Base-by-base conservation (phyloP, 2,113 vertebrate species). In the Zosterops borbonicus region DNA sequence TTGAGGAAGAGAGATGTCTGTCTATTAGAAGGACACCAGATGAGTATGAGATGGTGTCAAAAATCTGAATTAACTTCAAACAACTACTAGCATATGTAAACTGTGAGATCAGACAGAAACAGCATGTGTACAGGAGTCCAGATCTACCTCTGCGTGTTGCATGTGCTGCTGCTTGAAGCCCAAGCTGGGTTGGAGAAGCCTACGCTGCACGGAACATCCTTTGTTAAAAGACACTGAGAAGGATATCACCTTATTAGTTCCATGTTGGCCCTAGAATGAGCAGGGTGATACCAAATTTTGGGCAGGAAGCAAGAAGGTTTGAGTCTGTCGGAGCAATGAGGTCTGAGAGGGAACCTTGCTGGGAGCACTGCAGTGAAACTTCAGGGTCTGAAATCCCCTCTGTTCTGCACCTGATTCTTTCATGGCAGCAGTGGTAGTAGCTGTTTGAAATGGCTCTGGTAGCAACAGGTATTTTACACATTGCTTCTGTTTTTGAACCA, bases 281-380 rank as follows among this genome's bases (percentile, higher is more conserved):
- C 7, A 16, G 6, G 12, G 11, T 42, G 11, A 39, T 4, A 9
- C 35, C 35, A 12, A 84, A 1, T 20, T 68, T 70, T 29, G 37
- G 16, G 37, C 6, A 17, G 14, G 46, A 83, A 92, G 23, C 12
- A 41, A 65, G 53, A 52, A 69, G 22, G 2, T 50, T 83, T 73
- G 79, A 5, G 5, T 90, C 22, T 39, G 37, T 49, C 9, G 2
- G 24, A 76, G 21, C 21, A 56, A n/a, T 11, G 49, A 37, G 8
- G 29, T 58, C 27, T 6, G 2, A 24, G 27, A 52, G 8, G 21
- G 14, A 52, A 75, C 83, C 12, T 56, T 0, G 0, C 52, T 46
- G 20, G 25, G n/a, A 91, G 4, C 23, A 39, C 13, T 9, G 28
- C 46, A 89, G 24, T 3, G 7, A 77, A 71, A 70, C 23, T 31